Percentiles rank a stretch among this genome's conserved stretches.
phyloP scores from a whole-genome alignment of 2,888 invertebrate species.

The Rambutsinella grinnellia region DNA sequence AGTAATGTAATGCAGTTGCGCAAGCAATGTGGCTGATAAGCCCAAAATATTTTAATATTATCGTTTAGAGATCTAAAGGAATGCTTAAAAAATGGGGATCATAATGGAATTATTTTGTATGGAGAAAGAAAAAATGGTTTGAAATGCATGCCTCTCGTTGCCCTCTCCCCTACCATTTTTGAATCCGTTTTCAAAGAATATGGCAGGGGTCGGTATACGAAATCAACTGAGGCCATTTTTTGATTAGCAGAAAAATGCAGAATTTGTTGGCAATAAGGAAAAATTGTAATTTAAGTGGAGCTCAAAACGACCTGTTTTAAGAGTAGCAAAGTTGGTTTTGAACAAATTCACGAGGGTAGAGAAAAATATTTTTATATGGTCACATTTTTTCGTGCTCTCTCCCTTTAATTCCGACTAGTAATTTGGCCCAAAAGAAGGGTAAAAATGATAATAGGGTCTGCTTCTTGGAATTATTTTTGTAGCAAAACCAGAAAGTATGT shows the following conservation, averaged over 20 bases:
- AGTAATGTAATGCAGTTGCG: too few species aligned
- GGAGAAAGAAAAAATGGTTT: not conserved
- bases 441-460: slow-evolving; percentile 22
- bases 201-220: not conserved
- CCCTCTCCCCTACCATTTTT: not conserved
- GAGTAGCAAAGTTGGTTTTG: not conserved
- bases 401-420: not conserved
- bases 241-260: not conserved
- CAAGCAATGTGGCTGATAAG: too few species aligned
- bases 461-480: slow-evolving; percentile 28
- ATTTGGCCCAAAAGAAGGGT: not conserved
- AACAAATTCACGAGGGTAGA: not conserved
- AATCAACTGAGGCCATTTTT: not conserved
- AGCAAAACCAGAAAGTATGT: not conserved
- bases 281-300: not conserved
- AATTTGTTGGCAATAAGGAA: not conserved
- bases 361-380: not conserved
- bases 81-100: not conserved
- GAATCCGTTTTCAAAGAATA: not conserved
- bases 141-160: not conserved
- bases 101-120: not conserved
- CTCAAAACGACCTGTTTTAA: not conserved
- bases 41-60: not conserved
- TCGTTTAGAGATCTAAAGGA: not conserved
- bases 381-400: not conserved